These are phyloP conservation scores for Caenorhabditis angaria DNA, from an alignment of 2,888 invertebrate genomes.

Conservation along the genomic window DNA sequence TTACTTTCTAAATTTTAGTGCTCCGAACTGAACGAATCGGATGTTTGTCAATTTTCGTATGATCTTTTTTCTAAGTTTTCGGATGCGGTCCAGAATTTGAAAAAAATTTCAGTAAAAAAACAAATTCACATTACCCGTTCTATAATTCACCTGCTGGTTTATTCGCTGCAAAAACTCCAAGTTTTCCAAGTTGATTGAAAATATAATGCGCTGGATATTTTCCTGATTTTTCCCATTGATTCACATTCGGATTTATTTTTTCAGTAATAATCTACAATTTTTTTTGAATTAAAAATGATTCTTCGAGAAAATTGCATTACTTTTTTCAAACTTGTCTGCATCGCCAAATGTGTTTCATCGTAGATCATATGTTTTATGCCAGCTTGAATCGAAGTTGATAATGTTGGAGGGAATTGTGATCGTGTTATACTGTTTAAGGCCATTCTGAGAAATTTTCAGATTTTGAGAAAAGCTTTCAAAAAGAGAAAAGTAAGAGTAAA, in stretches of 20 bases:
- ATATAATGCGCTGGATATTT: slow-evolving; percentile 76
- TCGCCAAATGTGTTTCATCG: slow-evolving; percentile 30
- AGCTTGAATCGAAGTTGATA: background rate
- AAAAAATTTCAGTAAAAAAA: background rate
- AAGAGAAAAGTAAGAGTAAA: too few species aligned
- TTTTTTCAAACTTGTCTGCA: slow-evolving; percentile 32
- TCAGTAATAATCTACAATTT: slow-evolving; percentile 56
- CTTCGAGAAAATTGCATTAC: background rate
- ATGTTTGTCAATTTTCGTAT: too few species aligned
- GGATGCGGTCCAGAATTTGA: too few species aligned
- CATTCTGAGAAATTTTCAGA: background rate
- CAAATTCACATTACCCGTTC: background rate
- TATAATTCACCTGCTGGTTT: slow-evolving; percentile 72
- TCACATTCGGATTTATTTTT: slow-evolving; percentile 76
- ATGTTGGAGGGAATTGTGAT: background rate
- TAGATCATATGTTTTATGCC: slow-evolving; percentile 33
- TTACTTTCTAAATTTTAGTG: too few species aligned
- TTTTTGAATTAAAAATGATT: background rate
- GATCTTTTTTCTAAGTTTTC: too few species aligned
- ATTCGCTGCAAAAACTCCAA: slow-evolving; percentile 76
- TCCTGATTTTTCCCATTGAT: slow-evolving; percentile 76
- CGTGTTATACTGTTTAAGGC: background rate
- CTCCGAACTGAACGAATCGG: too few species aligned
- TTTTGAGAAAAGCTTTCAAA: too few species aligned
- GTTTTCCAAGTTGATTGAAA: slow-evolving; percentile 76